Evolutionary conservation across 2,888 invertebrate genomes (phyloP), one percentile per base, ranked within the genome.

Genomic region (Thymelicus sylvestris): DNA sequence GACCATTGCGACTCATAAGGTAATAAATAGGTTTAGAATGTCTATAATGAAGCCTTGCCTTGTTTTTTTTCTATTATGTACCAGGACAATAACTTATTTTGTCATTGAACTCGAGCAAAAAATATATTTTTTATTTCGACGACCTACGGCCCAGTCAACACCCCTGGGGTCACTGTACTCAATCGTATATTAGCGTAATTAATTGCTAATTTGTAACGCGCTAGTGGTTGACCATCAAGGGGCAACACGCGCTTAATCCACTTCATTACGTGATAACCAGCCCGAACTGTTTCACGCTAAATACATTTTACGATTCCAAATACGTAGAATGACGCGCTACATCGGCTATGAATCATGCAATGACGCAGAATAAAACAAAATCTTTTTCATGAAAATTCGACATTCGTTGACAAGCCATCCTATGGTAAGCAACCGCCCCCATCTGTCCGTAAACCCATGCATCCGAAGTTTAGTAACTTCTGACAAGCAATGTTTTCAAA

Each of bases 201-300:
- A 90, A 90, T 90, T 84, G 89, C 85, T 89, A 89, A 91, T 91
- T 92, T 88, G 85, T 83, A 82, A 82, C 78, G 82, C 85, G 86
- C 84, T 83, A 82, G 80, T 85, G 83, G 78, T 83, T 80, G 79
- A 83, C 82, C 79, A 78, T 83, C 81, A 81, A 83, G 78, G 83
- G 85, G 85, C 81, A 83, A 79, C 77, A 74, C 76, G 79, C 81
- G 82, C 82, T 81, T 89, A 88, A 89, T 88, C 85, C 85, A 84
- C 85, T 88, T 86, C 85, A 87, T 90, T 88, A 88, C 82, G 81
- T 83, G 81, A 86, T 84, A 87, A 88, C 90, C 87, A 88, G 83
- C 84, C 81, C 78, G 80, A 80, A 80, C 79, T 81, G 79, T 77
- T 77, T 81, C 80, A 83, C 65, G 59, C 64, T 50, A 38, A 48